These are phyloP conservation scores for Pseudobourletiella spinata DNA, from an alignment of 1,140 invertebrate genomes.

Conservation along the genomic window DNA sequence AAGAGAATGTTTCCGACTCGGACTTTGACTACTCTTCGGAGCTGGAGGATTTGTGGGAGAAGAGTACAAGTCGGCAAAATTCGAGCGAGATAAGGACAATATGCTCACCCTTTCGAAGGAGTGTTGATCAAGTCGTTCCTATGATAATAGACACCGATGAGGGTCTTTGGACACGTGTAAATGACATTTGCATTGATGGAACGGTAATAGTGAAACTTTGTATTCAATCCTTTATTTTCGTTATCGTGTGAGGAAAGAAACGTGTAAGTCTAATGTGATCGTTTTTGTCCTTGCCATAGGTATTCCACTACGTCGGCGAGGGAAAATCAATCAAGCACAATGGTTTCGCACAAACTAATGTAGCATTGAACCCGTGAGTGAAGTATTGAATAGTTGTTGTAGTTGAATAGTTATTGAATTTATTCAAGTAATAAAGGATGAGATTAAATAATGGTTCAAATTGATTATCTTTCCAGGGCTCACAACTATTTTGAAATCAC, in stretches of 20 bases:
- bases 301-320: conserved; percentile 48
- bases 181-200: conserved; percentile 48
- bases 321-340: conserved; percentile 51
- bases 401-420: no score
- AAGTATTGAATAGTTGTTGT: not conserved
- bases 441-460: no score
- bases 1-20: not conserved
- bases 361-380: conserved; percentile 43
- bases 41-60: not conserved
- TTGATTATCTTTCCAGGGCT: conserved; percentile 31
- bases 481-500: conserved; percentile 53
- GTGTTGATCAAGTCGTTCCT: conserved; percentile 37
- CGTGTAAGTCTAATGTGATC: not conserved
- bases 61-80: not conserved
- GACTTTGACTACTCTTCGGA: not conserved
- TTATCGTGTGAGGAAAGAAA: not conserved
- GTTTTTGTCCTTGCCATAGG: conserved; percentile 37
- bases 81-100: not conserved
- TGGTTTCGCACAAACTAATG: conserved; percentile 50
- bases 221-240: not conserved
- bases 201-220: conserved; percentile 39
- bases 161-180: conserved; percentile 49
- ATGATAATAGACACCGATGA: conserved; percentile 50
- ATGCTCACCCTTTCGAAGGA: not conserved
- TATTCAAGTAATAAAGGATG: no score